Base-by-base conservation (phyloP, 2,888 invertebrate genomes). In the Octonoba sinensis region DNA sequence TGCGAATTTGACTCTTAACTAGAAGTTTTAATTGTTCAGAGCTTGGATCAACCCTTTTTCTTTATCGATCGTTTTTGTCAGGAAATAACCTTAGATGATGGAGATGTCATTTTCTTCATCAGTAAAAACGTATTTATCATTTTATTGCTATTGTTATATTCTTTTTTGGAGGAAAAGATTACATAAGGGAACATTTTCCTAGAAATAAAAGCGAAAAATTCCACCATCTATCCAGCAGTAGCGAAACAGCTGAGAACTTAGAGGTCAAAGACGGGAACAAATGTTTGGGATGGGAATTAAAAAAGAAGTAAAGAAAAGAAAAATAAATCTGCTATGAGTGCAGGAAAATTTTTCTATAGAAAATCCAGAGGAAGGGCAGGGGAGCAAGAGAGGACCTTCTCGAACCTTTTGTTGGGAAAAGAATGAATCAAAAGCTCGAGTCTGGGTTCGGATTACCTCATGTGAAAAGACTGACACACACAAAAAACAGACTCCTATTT, bases 231-330 rank as follows among this genome's bases (percentile, higher is more conserved):
- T 56, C n/a, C 75, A 67, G 54, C 71, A 54, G 70, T 67, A n/a
- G 44, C 56, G 71, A 67, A 75, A 65, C 78, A 79, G 79, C 79
- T 79, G 79, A 79, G 56, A 67, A 51, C 73, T 72, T 73, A 60
- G 71, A 79, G 79, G 79, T 79, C 79, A 79, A 72, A 78, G 36
- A 57, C 47, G 70, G 70, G 71, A 64, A 70, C 66, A 65, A 72
- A 66, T 36, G 56, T 51, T 59, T 66, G 22, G 47, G n/a, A 22
- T 18, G 27, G 27, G 36, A 22, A 15, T 18, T 18, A 62, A 44
- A 62, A 62, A 62, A 62, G 8, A 18, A 24, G n/a, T 12, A 57
- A 57, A 18, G 18, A 16, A 57, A 22, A 57, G 18, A 57, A 60
- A 60, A 60, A 57, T n/a, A 57, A 60, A 62, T 62, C 44, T 44